Base-by-base conservation (phyloP, 2,797 vertebrate genomes). In the Vespertilio murinus region DNA sequence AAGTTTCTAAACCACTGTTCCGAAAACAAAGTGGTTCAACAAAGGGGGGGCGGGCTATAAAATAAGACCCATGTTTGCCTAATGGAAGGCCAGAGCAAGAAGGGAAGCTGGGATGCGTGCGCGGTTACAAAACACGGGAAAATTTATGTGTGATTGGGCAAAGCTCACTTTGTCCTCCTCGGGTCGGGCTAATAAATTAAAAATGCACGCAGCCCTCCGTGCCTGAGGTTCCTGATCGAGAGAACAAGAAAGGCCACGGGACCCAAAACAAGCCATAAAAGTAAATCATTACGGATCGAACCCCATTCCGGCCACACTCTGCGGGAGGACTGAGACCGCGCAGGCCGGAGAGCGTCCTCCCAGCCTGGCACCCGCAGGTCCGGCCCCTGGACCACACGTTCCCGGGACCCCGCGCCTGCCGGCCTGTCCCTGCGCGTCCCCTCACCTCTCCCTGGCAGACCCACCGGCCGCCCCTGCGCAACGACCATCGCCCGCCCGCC, bases 221-320 rank as follows among this genome's bases (percentile, higher is more conserved):
- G 92, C 90, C 94, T 94, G 86, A 94, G 78, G 30, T 73, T 97
- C 87, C 96, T 97, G 70, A 98, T 96, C 96, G 97, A 98, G 94
- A 98, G 97, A 98, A 96, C 74, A 98, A 95, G 80, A 97, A 95
- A 97, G 97, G 93, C 78, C 88, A 96, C 90, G 96, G 47, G 83
- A 96, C 95, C 95, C 96, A 97, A 98, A 98, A 97, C 97, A 98
- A 97, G 96, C 97, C 93, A 97, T 97, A 97, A 98, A 98, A 98
- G 98, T 97, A 98, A 97, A 98, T 97, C 95, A 92, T 77, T 98
- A 98, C 98, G 97, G 98, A 98, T 98, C 97, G 97, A 93, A 95
- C 94, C 91, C 81, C 89, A 90, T 95, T 97, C 96, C 96, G 97
- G 94, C 97, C 96, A 97, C 61, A 84, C 90, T 96, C 98, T 97